Base-by-base conservation (phyloP, 2,888 invertebrate genomes). In the Lottia scabra region DNA sequence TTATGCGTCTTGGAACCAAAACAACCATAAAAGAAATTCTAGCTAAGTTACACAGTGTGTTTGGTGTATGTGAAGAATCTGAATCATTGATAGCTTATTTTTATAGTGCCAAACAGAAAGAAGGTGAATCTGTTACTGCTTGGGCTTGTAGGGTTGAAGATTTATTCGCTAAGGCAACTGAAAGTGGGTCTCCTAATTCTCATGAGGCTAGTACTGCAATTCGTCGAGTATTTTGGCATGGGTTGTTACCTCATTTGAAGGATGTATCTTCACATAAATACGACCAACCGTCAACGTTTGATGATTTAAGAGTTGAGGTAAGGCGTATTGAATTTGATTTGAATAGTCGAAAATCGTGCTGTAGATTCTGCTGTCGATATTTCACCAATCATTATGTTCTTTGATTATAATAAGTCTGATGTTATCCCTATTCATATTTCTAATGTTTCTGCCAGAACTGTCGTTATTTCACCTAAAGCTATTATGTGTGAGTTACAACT, bases 121-220 rank as follows among this genome's bases (percentile, higher is more conserved):
- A 26, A 10, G 23, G 5, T 30, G 66, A 65, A 65, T n/a, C 30
- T 38, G 44, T 38, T 16, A 65, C 44, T 15, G 5, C 30, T 26
- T 67, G 56, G 67, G 48, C 46, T 13, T 67, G 67, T 26, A 19
- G 67, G 1, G 16, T 67, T 8, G 56, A 67, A 46, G 46, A 67
- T 23, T 1, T 67, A 45, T 67, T 46, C 30, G 23, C 46, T 5
- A 16, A 26, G 23, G 67, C 27, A 46, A 16, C 46, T 48, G n/a
- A 19, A 48, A 46, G 46, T 26, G 56, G 46, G 6, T 8, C 15
- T 46, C 12, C 48, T 1, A 26, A 23, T 26, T 8, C 27, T 12
- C 10, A 27, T 8, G 67, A 56, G 13, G 23, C 45, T 16, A 27
- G 26, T 23, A 26, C 19, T 5, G 19, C 48, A n/a, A 6, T 48